These are phyloP conservation scores for Bombyx mandarina DNA, from an alignment of 1,140 invertebrate species.

Conservation along the genomic window DNA sequence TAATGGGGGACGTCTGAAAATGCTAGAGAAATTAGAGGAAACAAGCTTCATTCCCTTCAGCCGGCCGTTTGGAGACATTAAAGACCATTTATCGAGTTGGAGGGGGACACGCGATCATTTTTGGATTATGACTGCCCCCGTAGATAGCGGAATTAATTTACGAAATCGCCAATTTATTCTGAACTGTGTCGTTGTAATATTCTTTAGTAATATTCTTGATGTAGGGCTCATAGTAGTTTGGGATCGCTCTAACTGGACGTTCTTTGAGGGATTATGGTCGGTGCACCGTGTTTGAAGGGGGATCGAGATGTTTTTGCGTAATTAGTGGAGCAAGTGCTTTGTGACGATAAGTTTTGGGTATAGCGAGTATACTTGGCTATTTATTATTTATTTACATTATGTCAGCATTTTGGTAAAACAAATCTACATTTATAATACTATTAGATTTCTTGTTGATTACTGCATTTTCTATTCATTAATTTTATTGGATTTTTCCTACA, in stretches of 20 bases:
- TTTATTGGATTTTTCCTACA: too few relatives aligned
- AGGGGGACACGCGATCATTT: conserved; percentile 61
- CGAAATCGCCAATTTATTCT: conserved; percentile 36
- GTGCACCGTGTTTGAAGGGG: conserved; percentile 35
- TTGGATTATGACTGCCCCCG: conserved; percentile 56
- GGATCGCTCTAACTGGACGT: conserved; percentile 48
- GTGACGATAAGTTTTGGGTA: conserved; percentile 28
- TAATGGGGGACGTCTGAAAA: background rate
- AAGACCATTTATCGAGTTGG: conserved; percentile 46
- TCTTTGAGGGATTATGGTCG: conserved; percentile 60
- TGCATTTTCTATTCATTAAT: too few relatives aligned
- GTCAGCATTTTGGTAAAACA: too few relatives aligned
- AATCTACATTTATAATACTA: too few relatives aligned
- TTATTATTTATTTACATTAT: too few relatives aligned
- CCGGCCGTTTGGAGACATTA: conserved; percentile 37
- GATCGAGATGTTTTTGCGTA: conserved; percentile 60
- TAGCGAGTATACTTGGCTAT: too few relatives aligned
- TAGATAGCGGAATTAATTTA: conserved; percentile 64
- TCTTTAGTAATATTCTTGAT: conserved; percentile 6
- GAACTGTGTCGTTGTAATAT: conserved; percentile 27
- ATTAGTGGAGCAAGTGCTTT: conserved; percentile 45
- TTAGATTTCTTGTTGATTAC: too few relatives aligned
- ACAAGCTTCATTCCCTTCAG: conserved; percentile 6
- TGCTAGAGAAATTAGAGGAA: background rate
- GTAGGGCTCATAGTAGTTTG: conserved; percentile 23